Evolutionary conservation across 1,140 invertebrate species (phyloP).

Genomic region (Saccostrea echinata): DNA sequence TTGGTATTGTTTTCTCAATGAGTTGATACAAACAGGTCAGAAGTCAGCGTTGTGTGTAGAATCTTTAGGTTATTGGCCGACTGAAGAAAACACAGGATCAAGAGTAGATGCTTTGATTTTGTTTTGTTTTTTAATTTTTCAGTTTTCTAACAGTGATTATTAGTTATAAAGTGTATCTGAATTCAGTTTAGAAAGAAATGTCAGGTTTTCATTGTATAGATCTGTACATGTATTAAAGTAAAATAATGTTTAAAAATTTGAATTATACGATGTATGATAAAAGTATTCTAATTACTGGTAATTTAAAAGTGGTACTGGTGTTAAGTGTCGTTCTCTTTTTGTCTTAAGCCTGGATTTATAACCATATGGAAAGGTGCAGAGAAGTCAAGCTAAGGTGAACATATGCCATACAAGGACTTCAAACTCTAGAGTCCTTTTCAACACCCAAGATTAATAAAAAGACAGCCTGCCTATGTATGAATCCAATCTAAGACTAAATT

Average conservation of each 20-base stretch:
- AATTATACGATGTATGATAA: too few species aligned
- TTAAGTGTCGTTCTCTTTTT: not conserved
- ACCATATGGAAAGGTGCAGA: not conserved
- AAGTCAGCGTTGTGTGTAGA: not conserved
- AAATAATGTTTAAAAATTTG: too few species aligned
- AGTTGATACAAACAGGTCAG: conserved; percentile 3
- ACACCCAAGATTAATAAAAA: not conserved
- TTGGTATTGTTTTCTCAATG: conserved; percentile 30
- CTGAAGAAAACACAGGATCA: not conserved
- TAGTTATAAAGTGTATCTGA: too few species aligned
- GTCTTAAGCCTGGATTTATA: not conserved
- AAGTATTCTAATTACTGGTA: too few species aligned
- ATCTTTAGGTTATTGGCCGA: not conserved
- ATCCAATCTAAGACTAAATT: conserved; percentile 3
- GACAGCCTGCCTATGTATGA: not conserved
- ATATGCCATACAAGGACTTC: not conserved
- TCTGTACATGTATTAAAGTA: too few species aligned
- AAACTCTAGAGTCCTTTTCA: not conserved
- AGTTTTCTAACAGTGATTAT: too few species aligned
- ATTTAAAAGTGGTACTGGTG: too few species aligned
- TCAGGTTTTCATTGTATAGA: too few species aligned
- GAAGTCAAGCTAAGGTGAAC: not conserved
- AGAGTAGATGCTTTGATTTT: not conserved
- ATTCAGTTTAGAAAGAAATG: too few species aligned
- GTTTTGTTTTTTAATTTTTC: not conserved